These are phyloP conservation scores for Corythoichthys intestinalis DNA, from an alignment of 2,113 vertebrate species.

Conservation along the genomic window DNA sequence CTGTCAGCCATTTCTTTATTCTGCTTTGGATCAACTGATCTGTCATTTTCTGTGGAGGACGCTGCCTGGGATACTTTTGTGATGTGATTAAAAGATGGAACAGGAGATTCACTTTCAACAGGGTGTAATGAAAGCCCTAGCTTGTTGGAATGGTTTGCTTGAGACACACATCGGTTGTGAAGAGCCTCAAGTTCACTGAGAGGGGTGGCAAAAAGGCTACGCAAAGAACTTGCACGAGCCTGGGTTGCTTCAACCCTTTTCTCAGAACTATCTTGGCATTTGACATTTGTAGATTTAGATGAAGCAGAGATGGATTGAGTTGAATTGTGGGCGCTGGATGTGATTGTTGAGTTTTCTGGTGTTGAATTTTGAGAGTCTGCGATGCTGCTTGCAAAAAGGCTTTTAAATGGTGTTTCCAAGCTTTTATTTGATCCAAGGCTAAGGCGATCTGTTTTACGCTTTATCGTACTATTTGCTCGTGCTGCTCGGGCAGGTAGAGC, in stretches of 20 bases:
- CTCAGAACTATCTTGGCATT: not conserved
- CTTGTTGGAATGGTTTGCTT: not conserved
- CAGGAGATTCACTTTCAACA: not conserved
- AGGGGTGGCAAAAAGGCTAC: conserved; percentile 39
- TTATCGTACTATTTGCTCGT: fast-evolving
- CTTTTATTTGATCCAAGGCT: not conserved
- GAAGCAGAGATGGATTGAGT: conserved; percentile 42
- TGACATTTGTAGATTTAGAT: not conserved
- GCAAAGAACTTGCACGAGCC: conserved; percentile 10
- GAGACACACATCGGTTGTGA: not conserved
- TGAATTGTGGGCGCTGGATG: conserved; percentile 47
- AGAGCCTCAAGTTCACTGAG: conserved; percentile 6
- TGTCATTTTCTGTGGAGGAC: not conserved
- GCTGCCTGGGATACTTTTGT: not conserved
- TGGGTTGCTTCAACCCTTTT: not conserved
- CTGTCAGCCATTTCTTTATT: not conserved
- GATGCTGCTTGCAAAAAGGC: conserved; percentile 68
- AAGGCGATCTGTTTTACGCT: not conserved
- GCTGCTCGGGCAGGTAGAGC: not conserved
- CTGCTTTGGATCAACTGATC: not conserved
- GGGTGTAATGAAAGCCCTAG: not conserved
- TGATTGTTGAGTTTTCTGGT: conserved; percentile 10
- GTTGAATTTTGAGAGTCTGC: conserved; percentile 47
- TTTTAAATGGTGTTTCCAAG: conserved; percentile 28
- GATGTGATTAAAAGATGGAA: not conserved